Evolutionary conservation across 37 sponge, comb jelly and placozoan genomes (phyloP).

Genomic region (Eunapius fragilis): DNA sequence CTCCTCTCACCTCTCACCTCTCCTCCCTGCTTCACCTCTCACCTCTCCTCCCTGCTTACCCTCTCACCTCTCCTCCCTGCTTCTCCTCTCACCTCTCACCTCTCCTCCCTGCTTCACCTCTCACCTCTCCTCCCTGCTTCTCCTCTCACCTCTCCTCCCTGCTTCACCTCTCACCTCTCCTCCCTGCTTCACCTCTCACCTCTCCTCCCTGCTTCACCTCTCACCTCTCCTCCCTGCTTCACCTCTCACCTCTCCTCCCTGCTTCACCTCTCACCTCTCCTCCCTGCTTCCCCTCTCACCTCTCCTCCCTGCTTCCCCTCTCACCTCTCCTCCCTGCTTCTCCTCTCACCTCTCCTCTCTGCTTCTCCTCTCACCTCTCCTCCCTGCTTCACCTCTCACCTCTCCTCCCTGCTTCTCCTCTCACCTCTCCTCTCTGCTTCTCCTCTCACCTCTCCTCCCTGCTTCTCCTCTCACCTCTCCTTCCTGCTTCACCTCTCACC

Average conservation of each 20-base stretch:
- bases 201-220: neutral
- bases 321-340: neutral
- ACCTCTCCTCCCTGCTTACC: neutral
- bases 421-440: no score
- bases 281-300: neutral
- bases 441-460: neutral
- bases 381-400: neutral
- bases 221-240: neutral
- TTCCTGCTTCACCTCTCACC: neutral
- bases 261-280: neutral
- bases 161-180: neutral
- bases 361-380: neutral
- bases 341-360: neutral
- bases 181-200: neutral
- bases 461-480: neutral
- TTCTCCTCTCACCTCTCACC: neutral
- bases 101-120: neutral
- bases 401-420: no score
- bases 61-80: neutral
- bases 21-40: neutral
- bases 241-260: neutral
- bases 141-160: neutral
- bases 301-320: neutral
- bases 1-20: neutral
- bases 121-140: neutral